Conservation (phyloP, 2,797 vertebrate genomes). For the Acanthornis magna region DNA sequence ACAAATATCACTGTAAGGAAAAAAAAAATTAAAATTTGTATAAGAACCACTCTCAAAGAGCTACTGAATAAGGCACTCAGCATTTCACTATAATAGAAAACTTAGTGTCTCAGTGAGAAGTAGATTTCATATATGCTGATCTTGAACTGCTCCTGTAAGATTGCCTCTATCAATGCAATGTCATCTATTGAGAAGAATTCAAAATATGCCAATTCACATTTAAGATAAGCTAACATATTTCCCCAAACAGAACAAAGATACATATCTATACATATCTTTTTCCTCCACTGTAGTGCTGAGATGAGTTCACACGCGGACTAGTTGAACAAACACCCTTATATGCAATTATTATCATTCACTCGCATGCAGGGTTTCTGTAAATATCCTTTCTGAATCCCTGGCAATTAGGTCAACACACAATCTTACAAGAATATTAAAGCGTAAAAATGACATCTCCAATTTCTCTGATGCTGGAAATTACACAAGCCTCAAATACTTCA, state of each 20-base stretch:
- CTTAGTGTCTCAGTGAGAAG: not conserved
- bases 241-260: conserved; percentile 30
- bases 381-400: not conserved
- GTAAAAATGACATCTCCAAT: not conserved
- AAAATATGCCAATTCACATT: conserved; percentile 9
- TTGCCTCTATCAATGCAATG: not conserved
- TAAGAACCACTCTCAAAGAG: not conserved
- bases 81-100: not conserved
- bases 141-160: not conserved
- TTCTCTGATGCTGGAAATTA: conserved; percentile 37
- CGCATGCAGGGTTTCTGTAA: not conserved
- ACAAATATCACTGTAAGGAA: not conserved
- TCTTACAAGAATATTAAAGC: not conserved
- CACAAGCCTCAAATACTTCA: conserved; percentile 44
- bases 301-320: not conserved
- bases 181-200: conserved; percentile 30
- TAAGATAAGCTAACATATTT: conserved; percentile 39
- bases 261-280: not conserved
- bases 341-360: not conserved
- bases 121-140: not conserved
- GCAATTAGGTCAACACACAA: not conserved
- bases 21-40: too few relatives aligned
- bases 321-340: not conserved
- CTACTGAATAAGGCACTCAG: not conserved
- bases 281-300: not conserved